A percentile compares a stretch with the other conserved stretches of the same genome.
These are phyloP conservation scores for Gryllus longicercus DNA, from an alignment of 2,888 invertebrate genomes.

Conservation along the genomic window DNA sequence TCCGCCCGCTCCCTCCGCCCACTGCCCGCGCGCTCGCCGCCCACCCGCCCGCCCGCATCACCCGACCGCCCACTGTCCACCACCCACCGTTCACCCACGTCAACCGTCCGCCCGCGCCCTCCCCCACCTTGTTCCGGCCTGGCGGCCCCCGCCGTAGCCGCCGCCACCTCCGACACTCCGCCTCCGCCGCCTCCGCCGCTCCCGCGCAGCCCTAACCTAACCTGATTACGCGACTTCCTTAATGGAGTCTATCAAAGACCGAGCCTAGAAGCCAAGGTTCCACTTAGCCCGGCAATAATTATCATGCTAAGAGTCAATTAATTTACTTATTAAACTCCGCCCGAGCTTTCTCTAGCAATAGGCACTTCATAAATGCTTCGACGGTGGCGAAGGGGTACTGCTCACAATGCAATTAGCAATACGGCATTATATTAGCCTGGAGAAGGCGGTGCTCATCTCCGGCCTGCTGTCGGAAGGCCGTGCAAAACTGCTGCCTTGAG, in stretches of 20 bases:
- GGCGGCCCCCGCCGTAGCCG: neutral
- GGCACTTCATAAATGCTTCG: slow-evolving; percentile 22
- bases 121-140: too few species aligned
- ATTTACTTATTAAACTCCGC: slow-evolving; percentile 33
- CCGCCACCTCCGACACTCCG: neutral
- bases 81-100: neutral
- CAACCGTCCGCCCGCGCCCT: neutral
- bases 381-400: neutral
- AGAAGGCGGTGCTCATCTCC: slow-evolving; percentile 22
- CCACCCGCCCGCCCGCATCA: too few species aligned
- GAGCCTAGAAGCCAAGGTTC: slow-evolving; percentile 24
- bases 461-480: neutral
- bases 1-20: neutral
- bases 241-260: slow-evolving; percentile 34
- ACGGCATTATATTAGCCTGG: slow-evolving; percentile 23
- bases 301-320: slow-evolving; percentile 34
- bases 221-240: slow-evolving; percentile 33
- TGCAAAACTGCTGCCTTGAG: too few species aligned
- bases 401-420: slow-evolving; percentile 28
- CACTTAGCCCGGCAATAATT: slow-evolving; percentile 30
- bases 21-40: neutral
- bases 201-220: slow-evolving; percentile 24
- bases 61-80: neutral
- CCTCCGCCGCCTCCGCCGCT: neutral
- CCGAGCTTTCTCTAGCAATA: slow-evolving; percentile 26